Conservation (phyloP, 2,888 invertebrate species). For the Epirrhoe alternata region DNA sequence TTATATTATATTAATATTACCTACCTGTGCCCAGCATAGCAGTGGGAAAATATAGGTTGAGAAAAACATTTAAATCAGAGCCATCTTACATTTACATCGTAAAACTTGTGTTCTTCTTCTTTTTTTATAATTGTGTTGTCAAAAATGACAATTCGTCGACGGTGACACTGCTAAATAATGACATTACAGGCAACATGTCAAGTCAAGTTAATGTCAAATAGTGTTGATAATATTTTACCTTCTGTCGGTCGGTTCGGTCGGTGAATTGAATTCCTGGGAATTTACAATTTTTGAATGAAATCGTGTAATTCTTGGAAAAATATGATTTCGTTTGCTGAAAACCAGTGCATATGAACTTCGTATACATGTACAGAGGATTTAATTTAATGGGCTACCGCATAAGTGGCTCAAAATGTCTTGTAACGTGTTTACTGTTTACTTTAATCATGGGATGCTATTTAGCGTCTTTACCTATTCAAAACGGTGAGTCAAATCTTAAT, state of each 20-base stretch:
- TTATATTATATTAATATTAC: too few species aligned
- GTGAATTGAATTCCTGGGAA: constrained; percentile 15
- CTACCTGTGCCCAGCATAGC: too few species aligned
- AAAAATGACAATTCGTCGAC: neutral
- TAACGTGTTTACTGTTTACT: constrained; percentile 70
- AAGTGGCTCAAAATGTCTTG: constrained; percentile 72
- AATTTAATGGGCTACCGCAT: constrained; percentile 74
- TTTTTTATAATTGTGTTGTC: neutral
- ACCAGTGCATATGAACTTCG: constrained; percentile 43
- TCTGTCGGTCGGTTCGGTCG: too few species aligned
- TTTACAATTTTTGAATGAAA: constrained; percentile 41
- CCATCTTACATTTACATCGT: neutral
- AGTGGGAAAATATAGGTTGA: too few species aligned
- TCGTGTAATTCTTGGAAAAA: constrained; percentile 27
- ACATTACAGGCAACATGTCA: neutral
- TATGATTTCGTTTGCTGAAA: constrained; percentile 29
- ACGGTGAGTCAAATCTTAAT: constrained; percentile 57
- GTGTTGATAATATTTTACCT: too few species aligned
- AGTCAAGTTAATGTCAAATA: neutral
- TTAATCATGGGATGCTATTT: constrained; percentile 79
- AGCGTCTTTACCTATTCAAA: constrained; percentile 74
- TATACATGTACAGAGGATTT: constrained; percentile 64
- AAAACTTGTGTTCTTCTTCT: neutral
- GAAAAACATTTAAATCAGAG: neutral
- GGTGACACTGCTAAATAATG: neutral